These are phyloP conservation scores for Bombus turneri DNA, from an alignment of 1,140 invertebrate species.

Conservation along the genomic window DNA sequence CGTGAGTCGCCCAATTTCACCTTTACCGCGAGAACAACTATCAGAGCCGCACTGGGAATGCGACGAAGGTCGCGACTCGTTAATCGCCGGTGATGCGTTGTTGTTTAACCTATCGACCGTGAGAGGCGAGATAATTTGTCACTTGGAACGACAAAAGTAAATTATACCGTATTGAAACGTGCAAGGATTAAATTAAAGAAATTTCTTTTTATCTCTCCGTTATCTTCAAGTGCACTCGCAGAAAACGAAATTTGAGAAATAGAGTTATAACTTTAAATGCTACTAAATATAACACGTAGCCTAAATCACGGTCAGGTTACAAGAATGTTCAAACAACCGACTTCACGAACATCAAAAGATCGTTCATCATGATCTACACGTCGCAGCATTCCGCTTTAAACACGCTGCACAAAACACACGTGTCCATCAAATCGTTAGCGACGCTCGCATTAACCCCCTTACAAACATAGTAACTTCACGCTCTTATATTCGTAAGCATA, in stretches of 20 bases:
- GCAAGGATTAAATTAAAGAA: too few relatives aligned
- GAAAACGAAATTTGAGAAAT: too few relatives aligned
- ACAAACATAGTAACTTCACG: not conserved
- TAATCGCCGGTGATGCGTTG: not conserved
- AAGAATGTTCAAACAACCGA: too few relatives aligned
- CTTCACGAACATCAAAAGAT: not conserved
- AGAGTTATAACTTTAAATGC: too few relatives aligned
- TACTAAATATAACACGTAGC: too few relatives aligned
- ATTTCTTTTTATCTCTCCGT: too few relatives aligned
- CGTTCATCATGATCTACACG: not conserved
- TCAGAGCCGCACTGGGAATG: not conserved
- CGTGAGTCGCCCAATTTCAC: conserved; percentile 43
- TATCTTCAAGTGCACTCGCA: too few relatives aligned
- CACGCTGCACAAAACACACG: too few relatives aligned
- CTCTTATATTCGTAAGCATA: not conserved
- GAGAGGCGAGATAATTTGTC: not conserved
- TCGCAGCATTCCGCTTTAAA: not conserved
- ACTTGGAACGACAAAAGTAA: not conserved
- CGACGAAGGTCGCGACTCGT: too few relatives aligned
- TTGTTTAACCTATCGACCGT: not conserved
- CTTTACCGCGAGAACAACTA: not conserved
- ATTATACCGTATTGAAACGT: too few relatives aligned
- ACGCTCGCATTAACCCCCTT: not conserved
- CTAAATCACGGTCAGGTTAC: too few relatives aligned
- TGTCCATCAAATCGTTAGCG: not conserved